Percentiles rank a stretch among this genome's conserved stretches.
phyloP scores from a whole-genome alignment of 2,888 invertebrate genomes.

The Hipparchia semele region DNA sequence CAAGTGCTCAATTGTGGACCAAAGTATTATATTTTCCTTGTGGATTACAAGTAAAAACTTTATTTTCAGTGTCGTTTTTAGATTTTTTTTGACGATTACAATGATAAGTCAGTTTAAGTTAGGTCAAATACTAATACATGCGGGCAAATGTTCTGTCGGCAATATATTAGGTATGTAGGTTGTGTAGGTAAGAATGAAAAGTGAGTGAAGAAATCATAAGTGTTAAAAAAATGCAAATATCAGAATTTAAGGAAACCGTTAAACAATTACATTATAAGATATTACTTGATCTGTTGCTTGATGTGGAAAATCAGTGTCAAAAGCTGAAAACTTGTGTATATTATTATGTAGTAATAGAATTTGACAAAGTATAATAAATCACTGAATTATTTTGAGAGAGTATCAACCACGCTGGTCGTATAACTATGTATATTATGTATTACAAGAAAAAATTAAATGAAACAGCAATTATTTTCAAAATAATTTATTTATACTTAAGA shows the following conservation, averaged over 20 bases:
- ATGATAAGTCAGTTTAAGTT: constrained; percentile 33
- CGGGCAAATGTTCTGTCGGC: background rate
- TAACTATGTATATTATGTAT: constrained; percentile 4
- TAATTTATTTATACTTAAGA: constrained; percentile 66
- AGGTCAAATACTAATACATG: background rate
- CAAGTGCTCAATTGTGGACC: constrained; percentile 80
- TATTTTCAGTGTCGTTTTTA: constrained; percentile 30
- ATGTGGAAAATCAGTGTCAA: background rate
- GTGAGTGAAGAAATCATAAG: background rate
- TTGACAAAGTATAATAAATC: too few species aligned
- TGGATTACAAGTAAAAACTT: constrained; percentile 41
- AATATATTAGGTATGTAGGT: background rate
- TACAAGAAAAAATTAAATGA: constrained; percentile 26
- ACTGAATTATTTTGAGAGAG: background rate
- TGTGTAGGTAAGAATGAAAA: constrained; percentile 11
- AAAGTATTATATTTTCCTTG: constrained; percentile 65
- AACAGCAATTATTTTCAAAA: constrained; percentile 46
- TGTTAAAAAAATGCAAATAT: constrained; percentile 2
- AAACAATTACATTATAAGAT: background rate
- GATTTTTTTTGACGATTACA: constrained; percentile 25
- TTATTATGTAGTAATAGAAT: background rate
- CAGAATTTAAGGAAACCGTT: background rate
- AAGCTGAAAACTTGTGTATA: background rate
- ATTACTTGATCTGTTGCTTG: background rate
- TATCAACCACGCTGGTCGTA: constrained; percentile 14